Evolutionary conservation across 2,888 invertebrate genomes (phyloP), one percentile per base, ranked within the genome.

Genomic region (Drosophila meridionalis): DNA sequence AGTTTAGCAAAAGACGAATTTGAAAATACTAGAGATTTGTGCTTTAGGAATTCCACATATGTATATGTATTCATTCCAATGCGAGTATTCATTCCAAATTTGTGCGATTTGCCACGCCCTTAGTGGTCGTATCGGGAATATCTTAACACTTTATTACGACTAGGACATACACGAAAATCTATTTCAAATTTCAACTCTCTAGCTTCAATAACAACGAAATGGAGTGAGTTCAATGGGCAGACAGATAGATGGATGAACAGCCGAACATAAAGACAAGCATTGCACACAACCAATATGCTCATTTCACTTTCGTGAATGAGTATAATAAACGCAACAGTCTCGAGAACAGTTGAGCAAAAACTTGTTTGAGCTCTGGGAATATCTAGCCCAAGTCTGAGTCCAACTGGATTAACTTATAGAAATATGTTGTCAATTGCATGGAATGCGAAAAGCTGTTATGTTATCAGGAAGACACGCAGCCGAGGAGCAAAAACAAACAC

Each of bases 391-490:
- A 28, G 28, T 47, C 28, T 1, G 6, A 28, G 28, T 48, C 48
- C n/a, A 8, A 14, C n/a, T 32, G 32, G n/a, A 34, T 47, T 47
- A n/a, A 30, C 6, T 28, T 28, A 12, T 12, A 28, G 26, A 50
- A n/a, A 32, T 32, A 9, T 50, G 9, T 34, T 5, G 8, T n/a
- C n/a, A n/a, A n/a, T 4, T n/a, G 32, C 32, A 59, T 6, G 59
- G 38, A 48, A 59, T 58, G 34, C 11, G 34, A 34, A 59, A 38
- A n/a, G 45, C 47, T 38, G 58, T 47, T 59, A 36, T 36, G 14
- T n/a, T 47, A 11, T 11, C 36, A 30, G 59, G 59, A 48, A 59
- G 59, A 28, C 34, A 9, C n/a, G 11, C 11, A 11, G 34, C 4
- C 4, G 7, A n/a, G 42, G 43, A 11, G 26, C 20, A 20, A 20